These are phyloP conservation scores for Plodia interpunctella DNA, from an alignment of 1,140 invertebrate species.

Conservation along the genomic window DNA sequence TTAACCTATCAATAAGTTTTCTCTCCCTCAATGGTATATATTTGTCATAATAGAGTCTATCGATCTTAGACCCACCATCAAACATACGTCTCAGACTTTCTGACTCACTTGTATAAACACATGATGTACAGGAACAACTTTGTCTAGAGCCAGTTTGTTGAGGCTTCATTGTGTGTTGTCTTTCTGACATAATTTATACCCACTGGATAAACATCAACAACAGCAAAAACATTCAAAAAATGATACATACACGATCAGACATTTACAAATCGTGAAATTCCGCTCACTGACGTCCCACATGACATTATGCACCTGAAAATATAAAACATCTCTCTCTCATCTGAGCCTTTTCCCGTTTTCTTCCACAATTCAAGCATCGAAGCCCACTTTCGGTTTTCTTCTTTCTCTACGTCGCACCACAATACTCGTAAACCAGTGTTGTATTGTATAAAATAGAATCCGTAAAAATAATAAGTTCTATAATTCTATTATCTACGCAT, in stretches of 20 bases:
- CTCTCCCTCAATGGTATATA: conserved; percentile 43
- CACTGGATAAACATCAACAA: neutral
- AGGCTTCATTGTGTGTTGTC: conserved; percentile 30
- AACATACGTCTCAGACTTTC: conserved; percentile 28
- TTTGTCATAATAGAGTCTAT: conserved; percentile 36
- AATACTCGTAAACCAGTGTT: too few species aligned
- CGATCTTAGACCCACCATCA: conserved; percentile 31
- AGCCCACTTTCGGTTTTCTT: too few species aligned
- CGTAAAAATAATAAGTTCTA: too few species aligned
- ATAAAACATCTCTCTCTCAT: too few species aligned
- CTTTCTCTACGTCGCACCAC: too few species aligned
- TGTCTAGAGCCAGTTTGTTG: conserved; percentile 12
- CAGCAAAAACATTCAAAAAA: neutral
- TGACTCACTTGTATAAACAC: conserved; percentile 16
- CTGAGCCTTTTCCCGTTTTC: too few species aligned
- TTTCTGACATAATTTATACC: conserved; percentile 6
- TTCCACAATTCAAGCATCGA: too few species aligned
- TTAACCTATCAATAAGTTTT: conserved; percentile 39
- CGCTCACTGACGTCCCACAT: conserved; percentile 15
- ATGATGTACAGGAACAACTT: conserved; percentile 26
- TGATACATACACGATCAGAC: neutral
- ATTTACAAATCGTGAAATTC: conserved; percentile 5
- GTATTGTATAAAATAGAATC: too few species aligned
- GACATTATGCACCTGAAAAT: neutral
- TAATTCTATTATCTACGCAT: too few species aligned